These are phyloP conservation scores for Chrysaora quinquecirrha DNA, from an alignment of 30 jellyfish, hydroid and myxozoan genomes.

Conservation along the genomic window DNA sequence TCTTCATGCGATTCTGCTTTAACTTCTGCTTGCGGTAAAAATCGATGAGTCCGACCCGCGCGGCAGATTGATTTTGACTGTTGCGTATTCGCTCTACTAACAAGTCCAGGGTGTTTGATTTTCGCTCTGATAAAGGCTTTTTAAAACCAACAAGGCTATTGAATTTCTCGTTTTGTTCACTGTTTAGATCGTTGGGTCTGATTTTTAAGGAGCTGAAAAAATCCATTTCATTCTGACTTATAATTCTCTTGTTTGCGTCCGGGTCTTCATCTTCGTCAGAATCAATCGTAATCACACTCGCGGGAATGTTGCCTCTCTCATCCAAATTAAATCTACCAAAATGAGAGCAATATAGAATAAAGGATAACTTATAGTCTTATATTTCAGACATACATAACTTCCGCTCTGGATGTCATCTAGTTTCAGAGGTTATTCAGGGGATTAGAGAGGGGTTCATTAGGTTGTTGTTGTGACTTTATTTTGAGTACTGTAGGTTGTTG, in stretches of 20 bases:
- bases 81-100: constrained; percentile 15
- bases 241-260: constrained; percentile 9
- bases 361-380: too few relatives aligned
- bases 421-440: too few relatives aligned
- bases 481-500: too few relatives aligned
- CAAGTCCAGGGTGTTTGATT: constrained; percentile 1
- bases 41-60: constrained; percentile 49
- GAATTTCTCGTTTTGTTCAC: constrained; percentile 65
- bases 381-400: too few relatives aligned
- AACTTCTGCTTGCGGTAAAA: constrained; percentile 47
- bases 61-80: constrained; percentile 37
- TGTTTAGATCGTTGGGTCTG: constrained; percentile 79
- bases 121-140: constrained; percentile 44
- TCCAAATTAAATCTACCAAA: constrained; percentile 57
- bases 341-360: too few relatives aligned
- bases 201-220: constrained; percentile 69
- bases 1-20: constrained; percentile 42
- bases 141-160: constrained; percentile 48
- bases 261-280: constrained; percentile 83
- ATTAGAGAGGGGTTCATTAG: too few relatives aligned
- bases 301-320: constrained; percentile 77
- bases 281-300: constrained; percentile 81
- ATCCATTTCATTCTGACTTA: constrained; percentile 60
- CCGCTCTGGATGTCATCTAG: too few relatives aligned
- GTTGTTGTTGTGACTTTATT: too few relatives aligned